Evolutionary conservation across 2,888 invertebrate genomes (phyloP), one percentile per base, ranked within the genome.

Genomic region (Chrysotoxum bicinctum): DNA sequence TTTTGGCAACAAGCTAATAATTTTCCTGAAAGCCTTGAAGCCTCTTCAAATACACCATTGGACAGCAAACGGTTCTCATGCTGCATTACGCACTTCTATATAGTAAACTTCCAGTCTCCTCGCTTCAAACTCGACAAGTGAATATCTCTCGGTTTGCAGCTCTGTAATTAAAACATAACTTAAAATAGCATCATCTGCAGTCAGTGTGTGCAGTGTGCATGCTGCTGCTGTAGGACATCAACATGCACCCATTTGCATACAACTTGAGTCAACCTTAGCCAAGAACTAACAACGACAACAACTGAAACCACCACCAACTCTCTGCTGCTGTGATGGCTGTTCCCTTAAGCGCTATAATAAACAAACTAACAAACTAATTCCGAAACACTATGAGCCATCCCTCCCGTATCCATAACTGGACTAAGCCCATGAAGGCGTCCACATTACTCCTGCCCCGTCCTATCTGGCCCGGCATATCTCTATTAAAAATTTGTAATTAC

Each of bases 401-500:
- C 50, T 66, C 66, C 37, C 37, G 37, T 58, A 16, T 12, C 32
- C 48, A 19, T 16, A 32, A 37, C 54, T 19, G 19, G 62, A 14
- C 62, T n/a, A n/a, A n/a, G n/a, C n/a, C n/a, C n/a, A n/a, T n/a
- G n/a, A 58, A 19, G 14, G 21, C 37, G 30, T 45, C 50, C 21
- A 43, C 70, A 56, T 58, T 35, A 48, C 58, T 35, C 16, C 60
- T 43, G 45, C 26, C 30, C 72, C 37, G 16, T 21, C 12, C 50
- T 66, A 50, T 50, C 72, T 48, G 43, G 1, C 52, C 43, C 43
- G 14, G 52, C 45, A 68, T 52, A 43, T 56, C 66, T 80, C 84
- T 80, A 84, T 80, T 84, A 80, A 84, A 84, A 84, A 80, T 80
- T 80, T 66, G 84, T 84, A 84, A 84, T 84, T 80, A 69, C 84